Evolutionary conservation across 2,888 invertebrate genomes (phyloP).

Genomic region (Ametastegia equiseti): DNA sequence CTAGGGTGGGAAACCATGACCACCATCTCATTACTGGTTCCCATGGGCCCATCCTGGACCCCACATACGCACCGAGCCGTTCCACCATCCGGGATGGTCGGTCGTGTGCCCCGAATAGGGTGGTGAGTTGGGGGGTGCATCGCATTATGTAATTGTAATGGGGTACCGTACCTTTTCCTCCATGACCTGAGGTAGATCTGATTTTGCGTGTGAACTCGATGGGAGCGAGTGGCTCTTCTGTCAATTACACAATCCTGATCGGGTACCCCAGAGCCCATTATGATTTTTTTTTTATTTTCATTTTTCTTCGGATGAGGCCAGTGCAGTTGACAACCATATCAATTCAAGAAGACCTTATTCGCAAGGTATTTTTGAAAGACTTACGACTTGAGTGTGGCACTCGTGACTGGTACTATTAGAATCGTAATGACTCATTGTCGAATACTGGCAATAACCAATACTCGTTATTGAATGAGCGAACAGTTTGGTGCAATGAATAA

Average conservation of each 20-base stretch:
- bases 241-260: constrained; percentile 37
- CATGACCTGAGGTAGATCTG: constrained; percentile 47
- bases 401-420: no score
- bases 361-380: neutral
- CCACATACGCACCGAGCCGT: constrained; percentile 10
- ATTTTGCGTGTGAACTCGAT: constrained; percentile 51
- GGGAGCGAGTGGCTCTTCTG: constrained; percentile 4
- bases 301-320: neutral
- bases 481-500: no score
- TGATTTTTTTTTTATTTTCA: neutral
- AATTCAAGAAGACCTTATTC: neutral
- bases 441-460: no score
- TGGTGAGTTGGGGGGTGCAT: constrained; percentile 66
- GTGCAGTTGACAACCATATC: constrained; percentile 1
- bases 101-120: constrained; percentile 50
- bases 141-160: constrained; percentile 73
- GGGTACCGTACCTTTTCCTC: constrained; percentile 55
- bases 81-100: no score
- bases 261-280: neutral
- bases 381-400: no score
- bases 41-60: constrained; percentile 65
- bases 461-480: neutral
- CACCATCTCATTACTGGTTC: constrained; percentile 75
- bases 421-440: no score
- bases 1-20: constrained; percentile 72